These are phyloP conservation scores for Drosophila tsacasi DNA, from an alignment of 1,140 invertebrate genomes.

Conservation along the genomic window DNA sequence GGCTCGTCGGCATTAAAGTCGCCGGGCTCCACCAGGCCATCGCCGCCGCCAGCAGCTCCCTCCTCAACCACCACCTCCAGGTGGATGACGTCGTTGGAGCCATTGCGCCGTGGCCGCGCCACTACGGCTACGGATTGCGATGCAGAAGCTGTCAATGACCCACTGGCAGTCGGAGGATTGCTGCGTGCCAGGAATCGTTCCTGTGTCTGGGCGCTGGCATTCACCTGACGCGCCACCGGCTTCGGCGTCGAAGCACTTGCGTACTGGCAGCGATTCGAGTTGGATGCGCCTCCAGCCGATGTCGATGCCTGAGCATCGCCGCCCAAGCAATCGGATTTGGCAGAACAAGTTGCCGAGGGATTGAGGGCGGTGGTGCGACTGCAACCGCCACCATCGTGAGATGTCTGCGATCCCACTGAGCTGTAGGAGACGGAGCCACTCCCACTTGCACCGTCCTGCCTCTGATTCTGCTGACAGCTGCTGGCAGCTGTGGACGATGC, in stretches of 20 bases:
- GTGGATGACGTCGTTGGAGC: constrained; percentile 56
- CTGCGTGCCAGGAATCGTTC: constrained; percentile 68
- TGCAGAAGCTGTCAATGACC: neutral
- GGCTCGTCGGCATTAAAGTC: constrained; percentile 77
- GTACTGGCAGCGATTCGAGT: constrained; percentile 70
- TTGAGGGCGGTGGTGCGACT: constrained; percentile 66
- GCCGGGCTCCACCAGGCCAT: constrained; percentile 45
- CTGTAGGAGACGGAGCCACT: constrained; percentile 56
- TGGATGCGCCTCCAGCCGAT: constrained; percentile 46
- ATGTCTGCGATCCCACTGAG: constrained; percentile 66
- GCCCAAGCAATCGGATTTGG: constrained; percentile 33
- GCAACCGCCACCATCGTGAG: constrained; percentile 70
- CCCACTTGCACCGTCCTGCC: constrained; percentile 13
- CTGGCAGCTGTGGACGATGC: constrained; percentile 17
- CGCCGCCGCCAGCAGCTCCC: constrained; percentile 15
- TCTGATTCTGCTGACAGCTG: constrained; percentile 32
- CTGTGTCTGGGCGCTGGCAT: constrained; percentile 78
- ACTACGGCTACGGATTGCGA: neutral
- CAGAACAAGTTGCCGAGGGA: constrained; percentile 7
- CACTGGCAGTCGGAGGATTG: constrained; percentile 18
- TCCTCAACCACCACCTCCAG: constrained; percentile 72
- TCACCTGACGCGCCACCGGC: constrained; percentile 59
- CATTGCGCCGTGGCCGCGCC: constrained; percentile 35
- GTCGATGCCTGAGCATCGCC: constrained; percentile 76
- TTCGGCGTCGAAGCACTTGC: constrained; percentile 40